phyloP scores from a whole-genome alignment of 2,113 vertebrate species.

The Istiophorus platypterus region DNA sequence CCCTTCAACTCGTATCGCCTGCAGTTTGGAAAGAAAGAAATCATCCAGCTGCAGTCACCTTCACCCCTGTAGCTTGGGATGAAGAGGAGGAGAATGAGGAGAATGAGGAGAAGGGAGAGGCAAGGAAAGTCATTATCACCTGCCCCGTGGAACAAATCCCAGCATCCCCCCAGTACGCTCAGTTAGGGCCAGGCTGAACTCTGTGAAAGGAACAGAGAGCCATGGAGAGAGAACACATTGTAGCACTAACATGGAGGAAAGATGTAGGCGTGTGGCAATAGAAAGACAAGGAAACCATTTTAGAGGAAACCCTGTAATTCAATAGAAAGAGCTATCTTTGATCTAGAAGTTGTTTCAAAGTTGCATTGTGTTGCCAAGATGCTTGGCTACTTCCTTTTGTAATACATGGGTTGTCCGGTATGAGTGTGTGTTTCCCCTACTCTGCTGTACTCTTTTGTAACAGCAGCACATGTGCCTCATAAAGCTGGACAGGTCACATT shows the following conservation, averaged over 20 bases:
- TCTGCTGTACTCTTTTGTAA: conserved; percentile 34
- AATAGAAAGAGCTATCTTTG: conserved; percentile 28
- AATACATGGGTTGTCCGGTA: not conserved
- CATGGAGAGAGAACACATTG: not conserved
- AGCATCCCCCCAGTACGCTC: conserved; percentile 52
- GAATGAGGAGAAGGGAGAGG: conserved; percentile 21
- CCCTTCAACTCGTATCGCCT: conserved; percentile 14
- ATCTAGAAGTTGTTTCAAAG: conserved; percentile 22
- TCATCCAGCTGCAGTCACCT: conserved; percentile 71
- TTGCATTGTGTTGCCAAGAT: conserved; percentile 37
- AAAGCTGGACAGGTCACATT: not conserved
- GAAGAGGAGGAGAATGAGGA: conserved; percentile 40
- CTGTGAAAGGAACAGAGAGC: conserved; percentile 18
- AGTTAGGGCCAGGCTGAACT: conserved; percentile 27
- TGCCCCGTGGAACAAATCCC: conserved; percentile 61
- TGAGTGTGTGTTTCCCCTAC: conserved; percentile 10
- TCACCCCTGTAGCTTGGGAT: conserved; percentile 59
- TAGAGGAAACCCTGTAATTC: conserved; percentile 19
- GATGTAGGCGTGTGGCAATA: conserved; percentile 9
- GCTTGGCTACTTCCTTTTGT: conserved; percentile 31
- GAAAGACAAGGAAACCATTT: conserved; percentile 27
- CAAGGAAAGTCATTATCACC: conserved; percentile 66
- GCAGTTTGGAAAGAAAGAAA: conserved; percentile 54
- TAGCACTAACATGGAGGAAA: conserved; percentile 5
- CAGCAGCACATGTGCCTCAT: not conserved